Evolutionary conservation across 2,113 vertebrate genomes (phyloP).

Genomic region (Mormyrus iriodes): DNA sequence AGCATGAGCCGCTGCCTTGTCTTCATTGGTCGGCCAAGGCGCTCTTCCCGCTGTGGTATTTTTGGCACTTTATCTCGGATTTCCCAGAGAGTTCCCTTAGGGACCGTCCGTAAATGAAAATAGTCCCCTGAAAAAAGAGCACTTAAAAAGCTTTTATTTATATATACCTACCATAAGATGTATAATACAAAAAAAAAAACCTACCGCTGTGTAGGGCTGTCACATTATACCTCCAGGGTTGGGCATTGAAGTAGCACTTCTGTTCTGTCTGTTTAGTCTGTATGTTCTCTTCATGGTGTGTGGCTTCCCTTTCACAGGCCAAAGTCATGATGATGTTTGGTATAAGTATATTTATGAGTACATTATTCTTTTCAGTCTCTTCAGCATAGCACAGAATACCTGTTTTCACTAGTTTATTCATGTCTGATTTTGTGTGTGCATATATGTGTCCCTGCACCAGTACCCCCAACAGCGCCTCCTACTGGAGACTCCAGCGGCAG

Average conservation of each 20-base stretch:
- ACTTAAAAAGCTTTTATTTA: background rate
- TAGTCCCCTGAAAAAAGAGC: background rate
- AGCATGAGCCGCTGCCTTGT: background rate
- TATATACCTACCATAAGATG: background rate
- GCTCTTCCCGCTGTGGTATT: background rate
- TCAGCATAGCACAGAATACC: background rate
- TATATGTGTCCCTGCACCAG: background rate
- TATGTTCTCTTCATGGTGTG: background rate
- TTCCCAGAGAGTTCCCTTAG: background rate
- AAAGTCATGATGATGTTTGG: background rate
- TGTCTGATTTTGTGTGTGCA: background rate
- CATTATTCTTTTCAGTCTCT: background rate
- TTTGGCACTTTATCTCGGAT: background rate
- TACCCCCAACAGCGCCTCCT: constrained; percentile 36
- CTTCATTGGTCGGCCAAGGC: background rate
- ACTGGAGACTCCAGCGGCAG: constrained; percentile 67
- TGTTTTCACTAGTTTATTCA: background rate
- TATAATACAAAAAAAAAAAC: background rate
- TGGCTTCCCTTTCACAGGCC: no score
- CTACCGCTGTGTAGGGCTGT: background rate
- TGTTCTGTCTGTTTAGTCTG: background rate
- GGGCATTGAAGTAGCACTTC: background rate
- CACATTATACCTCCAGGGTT: background rate
- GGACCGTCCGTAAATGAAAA: background rate
- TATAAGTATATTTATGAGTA: background rate